Evolutionary conservation across 2,888 invertebrate species (phyloP), one percentile per base, ranked within the genome.

Genomic region (Apamea anceps): DNA sequence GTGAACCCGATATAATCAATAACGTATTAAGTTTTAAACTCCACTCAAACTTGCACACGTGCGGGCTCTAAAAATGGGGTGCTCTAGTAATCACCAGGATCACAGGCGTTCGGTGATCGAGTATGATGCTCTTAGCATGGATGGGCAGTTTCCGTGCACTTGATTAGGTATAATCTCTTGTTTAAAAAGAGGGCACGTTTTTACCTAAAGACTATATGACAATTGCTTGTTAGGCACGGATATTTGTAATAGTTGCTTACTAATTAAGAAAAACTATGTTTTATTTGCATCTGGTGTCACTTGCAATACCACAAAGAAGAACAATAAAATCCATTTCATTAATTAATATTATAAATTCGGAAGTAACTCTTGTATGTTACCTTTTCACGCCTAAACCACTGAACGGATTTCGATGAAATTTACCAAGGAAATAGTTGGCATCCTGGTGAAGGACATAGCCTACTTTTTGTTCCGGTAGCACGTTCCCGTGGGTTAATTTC

Each of bases 1-100:
- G 54, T 84, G 86, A 73, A 67, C 65, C 10, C 79, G 82, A 87
- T 86, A 84, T 81, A 86, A 88, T 89, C 87, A 88, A 89, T 89
- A 85, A 54, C 68, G 84, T 82, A 89, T 88, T 89, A 85, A 79
- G 80, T 79, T 81, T 75, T 84, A 82, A 85, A 88, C 76, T 87
- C 70, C 86, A 79, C 87, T 89, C 65, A 76, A 85, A 80, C 70
- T 75, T 71, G 77, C 82, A 84, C 88, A 85, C 82, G 82, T 87
- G 84, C 79, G 79, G 74, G 78, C n/a, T 75, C 54, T 80, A 80
- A 74, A 77, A 68, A 75, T 84, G 66, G 87, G 85, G 85, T 73
- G 62, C n/a, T 65, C 21, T 75, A 18, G 51, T 82, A 78, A 84
- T 81, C 81, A 77, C 51, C 25, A 72, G 66, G 70, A 54, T 75